phyloP scores from a whole-genome alignment of 2,113 vertebrate genomes.

The Cnemophilus loriae region DNA sequence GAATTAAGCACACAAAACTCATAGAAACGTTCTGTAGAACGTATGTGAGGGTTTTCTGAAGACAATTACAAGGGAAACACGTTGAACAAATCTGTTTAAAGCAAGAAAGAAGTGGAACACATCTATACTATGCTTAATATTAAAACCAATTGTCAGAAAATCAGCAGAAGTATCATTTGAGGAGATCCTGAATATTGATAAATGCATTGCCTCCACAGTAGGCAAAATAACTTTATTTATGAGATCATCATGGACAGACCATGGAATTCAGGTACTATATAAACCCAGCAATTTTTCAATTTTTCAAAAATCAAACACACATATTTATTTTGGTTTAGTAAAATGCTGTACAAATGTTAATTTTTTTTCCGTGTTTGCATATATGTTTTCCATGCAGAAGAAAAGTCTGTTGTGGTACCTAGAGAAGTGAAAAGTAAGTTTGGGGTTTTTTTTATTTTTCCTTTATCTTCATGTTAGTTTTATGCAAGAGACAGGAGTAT shows the following conservation, averaged over 20 bases:
- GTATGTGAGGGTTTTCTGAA: not conserved
- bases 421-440: constrained; percentile 58
- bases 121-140: not conserved
- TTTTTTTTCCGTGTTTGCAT: not conserved
- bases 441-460: not conserved
- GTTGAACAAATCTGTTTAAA: not conserved
- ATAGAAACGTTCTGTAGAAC: not conserved
- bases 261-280: not conserved
- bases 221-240: not conserved
- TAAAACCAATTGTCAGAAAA: not conserved
- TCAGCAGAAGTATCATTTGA: not conserved
- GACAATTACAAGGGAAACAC: not conserved
- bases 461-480: constrained; percentile 36
- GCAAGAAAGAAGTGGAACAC: not conserved
- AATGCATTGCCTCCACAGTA: not conserved
- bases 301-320: not conserved
- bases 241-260: not conserved
- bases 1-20: not conserved
- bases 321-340: not conserved
- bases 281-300: not conserved
- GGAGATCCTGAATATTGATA: not conserved
- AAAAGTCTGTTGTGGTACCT: constrained; percentile 31
- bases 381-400: constrained; percentile 39
- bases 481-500: constrained; percentile 24
- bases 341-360: not conserved